Evolutionary conservation across 2,888 invertebrate species (phyloP).

Genomic region (Augiades crinisus): DNA sequence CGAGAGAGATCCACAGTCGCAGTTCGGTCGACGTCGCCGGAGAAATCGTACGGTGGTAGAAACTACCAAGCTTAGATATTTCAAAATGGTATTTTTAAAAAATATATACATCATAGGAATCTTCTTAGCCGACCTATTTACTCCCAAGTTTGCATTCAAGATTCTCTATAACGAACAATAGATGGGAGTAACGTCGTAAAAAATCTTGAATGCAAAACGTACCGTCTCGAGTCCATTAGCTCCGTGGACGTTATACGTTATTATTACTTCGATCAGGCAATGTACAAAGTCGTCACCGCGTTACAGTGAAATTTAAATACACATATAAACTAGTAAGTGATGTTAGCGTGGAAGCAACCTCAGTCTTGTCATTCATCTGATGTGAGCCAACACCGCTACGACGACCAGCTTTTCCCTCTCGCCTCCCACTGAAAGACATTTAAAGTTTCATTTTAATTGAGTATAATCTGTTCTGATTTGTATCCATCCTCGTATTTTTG

Average conservation of each 20-base stretch:
- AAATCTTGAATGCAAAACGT: background rate
- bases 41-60: constrained; percentile 11
- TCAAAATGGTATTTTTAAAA: constrained; percentile 21
- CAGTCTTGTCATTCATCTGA: constrained; percentile 73
- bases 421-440: constrained; percentile 47
- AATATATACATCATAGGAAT: constrained; percentile 23
- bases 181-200: background rate
- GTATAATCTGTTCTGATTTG: background rate
- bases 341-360: constrained; percentile 72
- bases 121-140: background rate
- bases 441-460: background rate
- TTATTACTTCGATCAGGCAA: constrained; percentile 40
- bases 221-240: background rate
- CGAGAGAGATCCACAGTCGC: background rate
- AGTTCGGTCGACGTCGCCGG: background rate
- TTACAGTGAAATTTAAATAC: constrained; percentile 59
- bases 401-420: constrained; percentile 50
- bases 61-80: constrained; percentile 21
- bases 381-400: constrained; percentile 65
- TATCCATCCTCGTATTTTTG: too few relatives aligned
- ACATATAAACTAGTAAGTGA: constrained; percentile 64
- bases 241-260: constrained; percentile 17
- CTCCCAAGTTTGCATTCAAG: background rate
- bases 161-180: background rate
- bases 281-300: constrained; percentile 51